Base-by-base conservation (phyloP, 1,140 invertebrate species). In the Lasioglossum albipes region DNA sequence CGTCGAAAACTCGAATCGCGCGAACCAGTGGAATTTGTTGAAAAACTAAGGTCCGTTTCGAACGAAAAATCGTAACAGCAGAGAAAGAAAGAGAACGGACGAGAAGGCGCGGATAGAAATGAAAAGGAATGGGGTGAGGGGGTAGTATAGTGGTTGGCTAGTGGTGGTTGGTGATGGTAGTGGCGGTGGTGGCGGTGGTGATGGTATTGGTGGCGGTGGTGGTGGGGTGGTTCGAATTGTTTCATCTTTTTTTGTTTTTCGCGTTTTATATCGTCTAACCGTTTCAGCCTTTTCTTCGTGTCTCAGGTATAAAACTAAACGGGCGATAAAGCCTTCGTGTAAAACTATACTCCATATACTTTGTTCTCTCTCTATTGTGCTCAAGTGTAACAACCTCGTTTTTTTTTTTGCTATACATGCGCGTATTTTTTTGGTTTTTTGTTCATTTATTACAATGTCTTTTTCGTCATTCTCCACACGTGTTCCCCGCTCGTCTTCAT, bases 251-350 rank as follows among this genome's bases (percentile, higher is more conserved):
- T 52, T 49, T 68, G 22, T 49, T 49, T 42, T 52, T 52, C 20
- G 18, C 57, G 57, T 68, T 41, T 77, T 79, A 36, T 84, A 79
- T 86, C 81, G 76, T 81, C 84, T 80, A 79, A 71, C 78, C 59
- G 75, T 81, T 74, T 83, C 75, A 85, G 80, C 81, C 76, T 85
- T 85, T 79, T 85, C 67, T 76, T 75, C 72, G 84, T 86, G 84
- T 86, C 84, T 86, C 84, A 86, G 52, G 83, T 85, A 86, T 86
- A 86, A 86, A 86, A 86, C 79, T 86, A 85, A 85, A 75, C 78
- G 83, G 83, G 65, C 71, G 82, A 81, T 70, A 65, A 66, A 79
- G 84, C 84, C 84, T 75, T 85, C 83, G 80, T 85, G 84, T 85
- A 85, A 85, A 85, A 85, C 84, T 85, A 85, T 85, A 85, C 76